These are phyloP conservation scores for Bovichtus diacanthus DNA, from an alignment of 2,797 vertebrate species.

Conservation along the genomic window DNA sequence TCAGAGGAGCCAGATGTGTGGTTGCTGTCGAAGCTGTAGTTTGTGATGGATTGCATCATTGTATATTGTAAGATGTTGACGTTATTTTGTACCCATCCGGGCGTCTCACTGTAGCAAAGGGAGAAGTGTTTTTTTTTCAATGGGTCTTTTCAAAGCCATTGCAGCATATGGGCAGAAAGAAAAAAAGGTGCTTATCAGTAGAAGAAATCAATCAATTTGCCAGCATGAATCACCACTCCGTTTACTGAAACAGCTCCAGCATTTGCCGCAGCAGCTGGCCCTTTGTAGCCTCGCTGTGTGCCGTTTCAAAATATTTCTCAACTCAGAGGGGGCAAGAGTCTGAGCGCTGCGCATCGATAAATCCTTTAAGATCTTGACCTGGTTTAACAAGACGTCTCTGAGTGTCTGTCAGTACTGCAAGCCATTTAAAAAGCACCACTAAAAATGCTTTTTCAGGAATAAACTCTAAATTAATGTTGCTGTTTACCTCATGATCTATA, in stretches of 20 bases:
- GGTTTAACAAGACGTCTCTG: background rate
- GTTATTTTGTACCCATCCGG: slow-evolving; percentile 18
- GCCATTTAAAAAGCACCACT: background rate
- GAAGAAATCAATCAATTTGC: slow-evolving; percentile 77
- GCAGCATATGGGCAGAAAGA: slow-evolving; percentile 42
- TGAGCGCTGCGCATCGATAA: slow-evolving; percentile 53
- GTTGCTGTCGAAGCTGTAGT: background rate
- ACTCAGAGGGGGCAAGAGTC: slow-evolving; percentile 16
- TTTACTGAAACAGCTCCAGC: slow-evolving; percentile 66
- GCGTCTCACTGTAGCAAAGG: slow-evolving; percentile 5
- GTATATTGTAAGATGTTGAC: slow-evolving; percentile 18
- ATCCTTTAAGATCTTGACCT: slow-evolving; percentile 33
- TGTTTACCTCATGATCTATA: background rate
- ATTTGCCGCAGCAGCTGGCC: slow-evolving; percentile 61
- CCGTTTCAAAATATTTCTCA: slow-evolving; percentile 11
- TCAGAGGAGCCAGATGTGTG: background rate
- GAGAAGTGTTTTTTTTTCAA: slow-evolving; percentile 17
- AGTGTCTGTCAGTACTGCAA: background rate
- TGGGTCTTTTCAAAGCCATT: slow-evolving; percentile 51
- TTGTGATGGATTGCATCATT: slow-evolving; percentile 14
- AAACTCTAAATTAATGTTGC: background rate
- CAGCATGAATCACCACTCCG: slow-evolving; percentile 66
- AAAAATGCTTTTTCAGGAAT: background rate
- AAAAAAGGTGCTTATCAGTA: slow-evolving; percentile 63
- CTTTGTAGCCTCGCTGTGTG: slow-evolving; percentile 61